Base-by-base conservation (phyloP, 2,797 vertebrate species). In the Discoglossus pictus region DNA sequence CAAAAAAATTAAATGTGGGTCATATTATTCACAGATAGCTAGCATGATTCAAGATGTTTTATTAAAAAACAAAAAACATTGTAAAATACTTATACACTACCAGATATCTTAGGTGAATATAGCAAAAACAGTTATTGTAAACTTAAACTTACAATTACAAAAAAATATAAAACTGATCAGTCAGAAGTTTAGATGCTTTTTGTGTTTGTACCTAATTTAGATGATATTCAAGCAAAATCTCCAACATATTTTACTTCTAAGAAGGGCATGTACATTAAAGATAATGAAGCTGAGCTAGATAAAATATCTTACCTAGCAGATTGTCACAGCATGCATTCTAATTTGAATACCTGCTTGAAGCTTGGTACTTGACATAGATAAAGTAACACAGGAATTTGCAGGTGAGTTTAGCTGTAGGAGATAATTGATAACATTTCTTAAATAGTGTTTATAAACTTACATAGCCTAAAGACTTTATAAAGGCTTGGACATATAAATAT, bases 261-360 rank as follows among this genome's bases (percentile, higher is more conserved):
- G 40, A 47, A 75, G 23, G 54, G 10, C 47, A 76, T 72, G 77
- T 76, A 79, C 42, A 78, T 83, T 82, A 82, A 81, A 86, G 83
- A 86, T 83, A 88, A 84, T 82, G 79, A 85, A 87, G 80, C 70
- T 76, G 60, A 76, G 79, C 69, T 80, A 60, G 73, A 65, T 76
- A 76, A 46, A 83, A 75, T 69, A 80, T 78, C 80, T 89, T 84
- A 85, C 65, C 70, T 67, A 80, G 81, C 83, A 86, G 81, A 84
- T 85, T 84, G 81, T 79, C 85, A 76, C 86, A 87, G 85, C 78
- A 65, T 82, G 87, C 2, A 60, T 54, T 51, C 80, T 88, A 80
- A 82, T 88, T 88, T 87, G 75, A 73, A 73, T 76, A 66, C 74
- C 78, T 83, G 72, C 75, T 82, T 79, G 79, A 86, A 86, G 68